These are phyloP conservation scores for Trematomus bernacchii DNA, from an alignment of 2,797 vertebrate genomes.

Conservation along the genomic window DNA sequence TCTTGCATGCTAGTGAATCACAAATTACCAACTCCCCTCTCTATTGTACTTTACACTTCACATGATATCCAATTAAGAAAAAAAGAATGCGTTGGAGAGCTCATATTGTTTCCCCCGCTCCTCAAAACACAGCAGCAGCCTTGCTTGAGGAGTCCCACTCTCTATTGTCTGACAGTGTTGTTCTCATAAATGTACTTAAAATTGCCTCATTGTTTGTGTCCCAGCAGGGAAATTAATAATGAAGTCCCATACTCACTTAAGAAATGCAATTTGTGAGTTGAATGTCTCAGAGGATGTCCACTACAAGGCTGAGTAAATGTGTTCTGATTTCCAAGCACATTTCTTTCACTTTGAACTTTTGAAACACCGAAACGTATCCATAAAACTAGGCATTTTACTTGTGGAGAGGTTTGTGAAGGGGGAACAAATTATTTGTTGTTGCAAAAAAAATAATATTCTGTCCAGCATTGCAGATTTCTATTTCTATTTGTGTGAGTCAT, in stretches of 20 bases:
- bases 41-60: constrained; percentile 54
- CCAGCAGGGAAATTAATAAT: constrained; percentile 28
- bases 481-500: constrained; percentile 35
- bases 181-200: constrained; percentile 49
- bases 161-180: constrained; percentile 34
- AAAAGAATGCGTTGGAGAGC: constrained; percentile 42
- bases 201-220: constrained; percentile 26
- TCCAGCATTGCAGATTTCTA: constrained; percentile 8
- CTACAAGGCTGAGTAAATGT: not conserved
- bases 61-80: constrained; percentile 59
- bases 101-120: constrained; percentile 20
- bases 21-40: constrained; percentile 22
- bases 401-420: not conserved
- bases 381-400: constrained; percentile 14
- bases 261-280: constrained; percentile 5
- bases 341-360: not conserved
- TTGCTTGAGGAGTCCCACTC: constrained; percentile 33
- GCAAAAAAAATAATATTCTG: constrained; percentile 50
- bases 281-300: not conserved
- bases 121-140: constrained; percentile 29
- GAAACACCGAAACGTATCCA: not conserved
- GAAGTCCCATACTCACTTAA: not conserved
- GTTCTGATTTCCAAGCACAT: not conserved
- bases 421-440: not conserved
- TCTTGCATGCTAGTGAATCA: constrained; percentile 33